Percentiles rank a stretch among this genome's conserved stretches.
phyloP scores from a whole-genome alignment of 2,888 invertebrate species.

The Hypercompe scribonia region DNA sequence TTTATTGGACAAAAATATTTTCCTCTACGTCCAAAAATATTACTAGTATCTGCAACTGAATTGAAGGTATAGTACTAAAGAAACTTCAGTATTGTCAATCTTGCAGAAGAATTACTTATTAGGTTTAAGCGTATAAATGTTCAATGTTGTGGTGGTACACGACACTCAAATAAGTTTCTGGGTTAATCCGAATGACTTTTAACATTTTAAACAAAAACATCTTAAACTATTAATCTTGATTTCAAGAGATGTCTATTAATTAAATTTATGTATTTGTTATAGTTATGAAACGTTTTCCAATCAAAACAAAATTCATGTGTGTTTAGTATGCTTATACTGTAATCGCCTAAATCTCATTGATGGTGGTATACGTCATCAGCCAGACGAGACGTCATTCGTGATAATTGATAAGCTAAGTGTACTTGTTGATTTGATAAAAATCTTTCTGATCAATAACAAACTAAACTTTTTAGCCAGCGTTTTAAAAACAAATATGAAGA shows the following conservation, averaged over 20 bases:
- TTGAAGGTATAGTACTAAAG: too few relatives aligned
- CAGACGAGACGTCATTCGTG: constrained; percentile 48
- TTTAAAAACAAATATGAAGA: constrained; percentile 54
- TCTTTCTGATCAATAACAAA: constrained; percentile 47
- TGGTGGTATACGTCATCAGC: constrained; percentile 48
- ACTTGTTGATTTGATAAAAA: constrained; percentile 60
- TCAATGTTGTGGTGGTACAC: too few relatives aligned
- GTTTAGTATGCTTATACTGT: neutral
- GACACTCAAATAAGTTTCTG: too few relatives aligned
- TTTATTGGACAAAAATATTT: neutral
- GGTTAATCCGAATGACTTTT: neutral
- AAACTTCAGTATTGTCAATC: too few relatives aligned
- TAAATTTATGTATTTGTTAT: neutral
- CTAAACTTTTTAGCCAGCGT: constrained; percentile 32
- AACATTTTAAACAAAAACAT: neutral
- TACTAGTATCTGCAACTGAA: too few relatives aligned
- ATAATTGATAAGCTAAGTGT: constrained; percentile 51
- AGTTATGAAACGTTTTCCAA: neutral
- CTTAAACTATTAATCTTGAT: neutral
- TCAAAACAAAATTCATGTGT: neutral
- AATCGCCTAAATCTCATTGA: constrained; percentile 35
- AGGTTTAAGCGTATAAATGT: too few relatives aligned
- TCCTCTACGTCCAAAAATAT: neutral
- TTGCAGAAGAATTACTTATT: too few relatives aligned
- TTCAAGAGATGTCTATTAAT: neutral